phyloP scores from a whole-genome alignment of 2,797 vertebrate genomes.

The Tinamus major region DNA sequence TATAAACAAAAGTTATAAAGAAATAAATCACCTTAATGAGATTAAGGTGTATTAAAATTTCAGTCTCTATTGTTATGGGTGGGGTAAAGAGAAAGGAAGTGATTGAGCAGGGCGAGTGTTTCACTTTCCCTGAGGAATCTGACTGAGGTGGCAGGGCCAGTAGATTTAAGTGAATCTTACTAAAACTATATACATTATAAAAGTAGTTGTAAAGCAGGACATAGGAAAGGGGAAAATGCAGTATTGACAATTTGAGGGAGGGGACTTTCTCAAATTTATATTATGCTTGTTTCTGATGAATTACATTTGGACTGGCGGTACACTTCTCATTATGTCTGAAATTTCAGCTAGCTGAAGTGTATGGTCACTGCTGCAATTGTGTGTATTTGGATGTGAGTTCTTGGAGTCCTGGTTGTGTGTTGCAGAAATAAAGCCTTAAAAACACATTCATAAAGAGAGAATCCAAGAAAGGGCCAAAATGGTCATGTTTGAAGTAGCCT shows the following conservation, averaged over 20 bases:
- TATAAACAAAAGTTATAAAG: not conserved
- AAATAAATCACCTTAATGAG: not conserved
- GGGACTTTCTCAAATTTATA: not conserved
- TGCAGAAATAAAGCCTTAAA: not conserved
- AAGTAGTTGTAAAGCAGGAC: not conserved
- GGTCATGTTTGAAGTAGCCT: not conserved
- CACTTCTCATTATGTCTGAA: not conserved
- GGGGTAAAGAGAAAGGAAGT: not conserved
- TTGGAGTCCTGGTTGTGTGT: not conserved
- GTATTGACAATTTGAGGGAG: not conserved
- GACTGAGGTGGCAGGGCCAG: accelerated
- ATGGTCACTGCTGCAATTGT: not conserved
- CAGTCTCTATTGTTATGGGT: not conserved
- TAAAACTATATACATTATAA: not conserved
- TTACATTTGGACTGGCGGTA: not conserved
- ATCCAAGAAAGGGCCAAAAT: not conserved
- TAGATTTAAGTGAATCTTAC: not conserved
- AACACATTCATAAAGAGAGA: not conserved
- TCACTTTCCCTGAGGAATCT: not conserved
- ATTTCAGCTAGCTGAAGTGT: not conserved
- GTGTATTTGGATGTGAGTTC: not conserved
- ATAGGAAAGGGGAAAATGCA: not conserved
- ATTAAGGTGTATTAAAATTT: not conserved
- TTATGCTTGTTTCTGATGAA: not conserved
- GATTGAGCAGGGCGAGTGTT: not conserved